Evolutionary conservation across 2,888 invertebrate genomes (phyloP).

Genomic region (Clunio marinus): DNA sequence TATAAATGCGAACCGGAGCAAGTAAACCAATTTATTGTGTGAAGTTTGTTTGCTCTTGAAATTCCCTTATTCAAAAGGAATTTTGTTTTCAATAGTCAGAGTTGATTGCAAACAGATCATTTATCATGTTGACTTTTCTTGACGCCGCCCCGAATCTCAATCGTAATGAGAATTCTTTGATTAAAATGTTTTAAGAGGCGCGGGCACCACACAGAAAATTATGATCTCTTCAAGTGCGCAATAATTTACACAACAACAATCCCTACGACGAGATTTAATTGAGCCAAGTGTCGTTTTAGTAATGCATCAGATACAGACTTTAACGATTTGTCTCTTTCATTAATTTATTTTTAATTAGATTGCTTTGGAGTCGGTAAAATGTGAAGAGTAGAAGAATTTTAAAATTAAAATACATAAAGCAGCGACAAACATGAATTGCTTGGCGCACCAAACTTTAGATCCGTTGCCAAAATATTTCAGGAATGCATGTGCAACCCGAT

Average conservation of each 20-base stretch:
- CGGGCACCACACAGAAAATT: not conserved
- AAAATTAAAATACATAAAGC: not conserved
- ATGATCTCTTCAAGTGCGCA: slow-evolving; percentile 5
- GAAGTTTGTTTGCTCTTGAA: slow-evolving; percentile 23
- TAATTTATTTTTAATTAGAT: slow-evolving; percentile 32
- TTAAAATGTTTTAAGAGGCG: slow-evolving; percentile 14
- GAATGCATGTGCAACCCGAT: slow-evolving; percentile 4
- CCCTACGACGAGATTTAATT: slow-evolving; percentile 16
- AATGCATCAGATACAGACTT: not conserved
- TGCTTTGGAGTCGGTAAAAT: slow-evolving; percentile 22
- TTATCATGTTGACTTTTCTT: not conserved
- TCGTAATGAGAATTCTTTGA: not conserved
- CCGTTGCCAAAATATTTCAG: slow-evolving; percentile 23
- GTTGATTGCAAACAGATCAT: no score
- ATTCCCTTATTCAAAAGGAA: no score
- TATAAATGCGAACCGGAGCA: not conserved
- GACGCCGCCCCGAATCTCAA: not conserved
- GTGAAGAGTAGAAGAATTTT: not conserved
- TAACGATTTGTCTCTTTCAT: not conserved
- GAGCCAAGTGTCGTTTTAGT: not conserved
- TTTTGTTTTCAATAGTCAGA: no score
- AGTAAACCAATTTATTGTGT: not conserved
- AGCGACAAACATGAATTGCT: not conserved
- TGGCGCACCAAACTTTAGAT: not conserved
- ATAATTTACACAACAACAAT: not conserved